Base-by-base conservation (phyloP, 2,888 invertebrate genomes). In the Xiphydria camelus region DNA sequence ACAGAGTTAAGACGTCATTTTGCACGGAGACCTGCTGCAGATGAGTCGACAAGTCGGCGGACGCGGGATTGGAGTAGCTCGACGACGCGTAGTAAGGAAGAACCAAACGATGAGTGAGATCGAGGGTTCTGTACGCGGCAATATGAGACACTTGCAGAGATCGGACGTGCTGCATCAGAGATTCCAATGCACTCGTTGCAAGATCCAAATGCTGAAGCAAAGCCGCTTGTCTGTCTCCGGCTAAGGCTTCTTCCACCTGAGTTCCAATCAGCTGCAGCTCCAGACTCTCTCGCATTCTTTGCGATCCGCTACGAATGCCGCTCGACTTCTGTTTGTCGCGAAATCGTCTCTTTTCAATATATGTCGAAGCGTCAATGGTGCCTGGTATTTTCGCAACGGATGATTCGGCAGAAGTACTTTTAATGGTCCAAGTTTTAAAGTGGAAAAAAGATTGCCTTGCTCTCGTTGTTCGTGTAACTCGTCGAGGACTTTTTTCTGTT, bases 201-300 rank as follows among this genome's bases (percentile, higher is more conserved):
- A 53, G 41, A 41, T 56, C 53, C 42, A 61, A 46, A 48, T 58
- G 53, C 33, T 55, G 53, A 21, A 63, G 47, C 31, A 61, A 38
- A 20, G 45, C 47, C 2, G 51, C n/a, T 53, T 53, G 53, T 17
- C 39, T 51, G 38, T 64, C 60, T 17, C 55, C 57, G 2, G 55
- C 54, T 6, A 59, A 20, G 21, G 60, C 45, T 14, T 64, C 60
- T 34, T 62, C 53, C 2, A 64, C 54, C 47, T 64, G 54, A 35
- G 49, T 57, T 12, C 48, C 55, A 33, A 53, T 51, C 15, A 64
- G 41, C 18, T 56, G 49, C 14, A 61, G 20, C 22, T 55, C 54
- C 39, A 62, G 41, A 32, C 47, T 54, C 12, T 55, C 55, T 15
- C 53, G 38, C 29, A 53, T 45, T 39, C 49, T 44, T 10, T 47